Evolutionary conservation across 2,888 invertebrate genomes (phyloP), one percentile per base, ranked within the genome.

Genomic region (Aplocera efformata): DNA sequence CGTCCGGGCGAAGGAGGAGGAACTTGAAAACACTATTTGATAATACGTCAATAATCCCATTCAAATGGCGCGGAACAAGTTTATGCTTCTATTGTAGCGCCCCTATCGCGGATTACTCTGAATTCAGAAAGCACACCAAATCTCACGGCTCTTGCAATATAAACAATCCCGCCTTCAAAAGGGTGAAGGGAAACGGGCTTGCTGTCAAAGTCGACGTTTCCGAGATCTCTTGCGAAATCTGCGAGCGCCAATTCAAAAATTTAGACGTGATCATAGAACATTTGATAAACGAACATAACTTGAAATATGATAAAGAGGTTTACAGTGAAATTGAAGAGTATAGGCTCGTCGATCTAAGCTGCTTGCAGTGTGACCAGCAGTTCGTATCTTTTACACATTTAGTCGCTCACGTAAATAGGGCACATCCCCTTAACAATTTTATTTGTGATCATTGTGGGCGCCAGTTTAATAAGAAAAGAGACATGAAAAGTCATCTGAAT

Each of bases 21-120:
- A 86, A 84, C 65, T 67, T 85, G 63, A 72, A 73, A 78, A 70
- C 70, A 37, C 60, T 86, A 41, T 83, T 85, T 75, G 81, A 83
- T 74, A 69, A 76, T 58, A 83, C 84, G 0, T 64, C 80, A 0
- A 63, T 86, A 32, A 59, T 84, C 40, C 85, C 85, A 17, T 85
- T 85, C 62, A 82, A 82, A 69, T 84, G 84, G 85, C 68, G 76
- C n/a, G 76, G 75, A 10, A 70, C 63, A 43, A 81, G 72, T 42
- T 56, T 74, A 5, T 86, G 85, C 53, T 85, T 80, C 59, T 83
- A 80, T 63, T 86, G 85, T 56, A 74, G 74, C 4, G 62, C 72
- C 51, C 67, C 56, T 38, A 70, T 64, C 43, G 48, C 63, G 0
- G 71, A 79, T 24, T 79, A 83, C 40, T 29, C 47, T 1, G 72